A percentile compares a stretch with the other conserved stretches of the same genome.
These are phyloP conservation scores for Oreocharis arfaki DNA, from an alignment of 2,113 vertebrate species.

Conservation along the genomic window DNA sequence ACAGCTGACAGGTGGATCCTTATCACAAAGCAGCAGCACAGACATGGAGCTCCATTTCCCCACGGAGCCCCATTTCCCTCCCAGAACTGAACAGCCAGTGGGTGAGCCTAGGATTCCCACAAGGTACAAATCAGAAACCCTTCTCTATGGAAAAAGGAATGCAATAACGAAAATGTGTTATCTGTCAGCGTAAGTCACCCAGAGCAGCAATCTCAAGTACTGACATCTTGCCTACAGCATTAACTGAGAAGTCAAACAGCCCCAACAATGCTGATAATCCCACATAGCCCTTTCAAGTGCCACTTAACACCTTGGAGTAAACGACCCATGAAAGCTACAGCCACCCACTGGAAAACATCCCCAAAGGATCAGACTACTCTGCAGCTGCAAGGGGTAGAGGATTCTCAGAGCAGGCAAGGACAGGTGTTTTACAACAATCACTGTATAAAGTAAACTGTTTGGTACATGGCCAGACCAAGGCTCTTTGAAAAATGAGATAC, in stretches of 20 bases:
- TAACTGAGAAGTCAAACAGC: background rate
- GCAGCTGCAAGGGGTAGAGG: background rate
- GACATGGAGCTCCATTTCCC: background rate
- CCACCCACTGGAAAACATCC: background rate
- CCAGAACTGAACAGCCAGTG: background rate
- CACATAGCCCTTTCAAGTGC: background rate
- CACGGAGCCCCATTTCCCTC: background rate
- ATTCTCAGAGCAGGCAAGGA: background rate
- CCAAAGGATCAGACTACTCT: background rate
- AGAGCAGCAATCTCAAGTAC: background rate
- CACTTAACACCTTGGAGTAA: background rate
- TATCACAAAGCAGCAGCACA: conserved; percentile 1
- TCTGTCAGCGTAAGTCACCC: background rate
- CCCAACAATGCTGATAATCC: background rate
- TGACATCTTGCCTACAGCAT: background rate
- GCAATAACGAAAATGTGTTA: background rate
- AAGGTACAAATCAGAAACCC: background rate
- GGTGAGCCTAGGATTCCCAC: background rate
- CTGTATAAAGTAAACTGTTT: background rate
- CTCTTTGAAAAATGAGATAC: background rate
- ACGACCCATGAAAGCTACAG: background rate
- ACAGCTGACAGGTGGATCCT: background rate
- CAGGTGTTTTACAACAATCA: background rate
- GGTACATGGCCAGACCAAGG: background rate
- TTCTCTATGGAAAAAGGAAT: background rate